Percentiles rank a stretch among this genome's conserved stretches.
Conservation (phyloP, 2,888 invertebrate genomes). For the Conops quadrifasciatus region DNA sequence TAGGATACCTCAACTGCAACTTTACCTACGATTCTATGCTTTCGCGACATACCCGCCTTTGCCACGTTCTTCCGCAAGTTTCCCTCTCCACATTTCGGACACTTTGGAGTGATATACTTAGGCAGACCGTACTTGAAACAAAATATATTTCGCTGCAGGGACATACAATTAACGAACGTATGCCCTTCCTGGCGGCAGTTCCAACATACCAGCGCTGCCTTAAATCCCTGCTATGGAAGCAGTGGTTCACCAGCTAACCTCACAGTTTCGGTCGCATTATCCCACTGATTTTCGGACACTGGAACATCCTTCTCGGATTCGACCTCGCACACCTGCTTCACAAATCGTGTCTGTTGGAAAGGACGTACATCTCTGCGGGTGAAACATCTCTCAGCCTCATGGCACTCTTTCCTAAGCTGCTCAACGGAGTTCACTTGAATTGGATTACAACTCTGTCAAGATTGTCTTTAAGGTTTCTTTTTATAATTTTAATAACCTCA, state of each 20-base stretch:
- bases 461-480: not conserved
- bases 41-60: not conserved
- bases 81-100: not conserved
- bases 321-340: not conserved
- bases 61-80: no score
- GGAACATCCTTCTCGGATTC: not conserved
- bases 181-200: not conserved
- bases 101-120: not conserved
- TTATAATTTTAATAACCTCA: slow-evolving; percentile 4
- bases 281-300: not conserved
- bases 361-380: not conserved
- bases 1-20: not conserved
- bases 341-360: not conserved
- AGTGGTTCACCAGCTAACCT: not conserved
- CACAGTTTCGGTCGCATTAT: not conserved
- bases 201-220: not conserved
- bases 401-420: slow-evolving; percentile 27
- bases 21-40: not conserved
- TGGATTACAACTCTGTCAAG: slow-evolving; percentile 1
- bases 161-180: not conserved
- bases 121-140: not conserved
- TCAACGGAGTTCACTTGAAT: slow-evolving; percentile 15
- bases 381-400: slow-evolving; percentile 8
- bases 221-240: not conserved
- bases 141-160: not conserved